Base-by-base conservation (phyloP, 1,140 invertebrate genomes). In the Dendroctonus ponderosae region DNA sequence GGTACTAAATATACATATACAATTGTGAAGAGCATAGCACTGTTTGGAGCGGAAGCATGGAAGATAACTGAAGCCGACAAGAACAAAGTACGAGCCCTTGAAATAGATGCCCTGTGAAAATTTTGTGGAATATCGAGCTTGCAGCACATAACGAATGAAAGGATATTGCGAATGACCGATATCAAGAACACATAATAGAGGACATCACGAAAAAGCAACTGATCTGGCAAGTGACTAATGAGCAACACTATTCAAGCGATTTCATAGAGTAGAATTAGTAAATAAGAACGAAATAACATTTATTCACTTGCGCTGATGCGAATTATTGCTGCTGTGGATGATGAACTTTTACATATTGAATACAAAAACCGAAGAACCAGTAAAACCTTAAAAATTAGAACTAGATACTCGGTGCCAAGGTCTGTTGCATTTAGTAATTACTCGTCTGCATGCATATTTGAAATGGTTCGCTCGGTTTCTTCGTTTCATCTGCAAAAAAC, bases 371-470 rank as follows among this genome's bases (percentile, higher is more conserved):
- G 38, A 41, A 50, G 7, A 38, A 57, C 37, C 12, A 41, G 57
- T 65, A 65, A 65, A 58, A 65, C 15, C 41, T 44, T 56, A 46
- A 46, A 64, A 64, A 65, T 65, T 65, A 65, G 63, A 58, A 59
- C 58, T 58, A 65, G 42, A 65, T 52, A 43, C 61, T 54, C 54
- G 14, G 53, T 50, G 50, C 63, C 49, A 65, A 65, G 63, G 63
- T 65, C 63, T 59, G 53, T 44, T 65, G 63, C 53, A 39, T 57
- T 65, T 58, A 41, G 63, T 65, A 65, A 65, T 65, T 65, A 65
- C 44, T 52, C 51, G 52, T 65, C 63, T 65, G 63, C 63, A 58
- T 65, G 53, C 43, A 65, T 65, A 49, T 65, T 58, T 59, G 44
- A 57, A 44, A 65, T 50, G 53, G 53, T 59, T 58, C 63, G 53